A percentile compares a stretch with the other conserved stretches of the same genome.
phyloP scores from a whole-genome alignment of 2,797 vertebrate genomes.

The Cossypha heuglini region DNA sequence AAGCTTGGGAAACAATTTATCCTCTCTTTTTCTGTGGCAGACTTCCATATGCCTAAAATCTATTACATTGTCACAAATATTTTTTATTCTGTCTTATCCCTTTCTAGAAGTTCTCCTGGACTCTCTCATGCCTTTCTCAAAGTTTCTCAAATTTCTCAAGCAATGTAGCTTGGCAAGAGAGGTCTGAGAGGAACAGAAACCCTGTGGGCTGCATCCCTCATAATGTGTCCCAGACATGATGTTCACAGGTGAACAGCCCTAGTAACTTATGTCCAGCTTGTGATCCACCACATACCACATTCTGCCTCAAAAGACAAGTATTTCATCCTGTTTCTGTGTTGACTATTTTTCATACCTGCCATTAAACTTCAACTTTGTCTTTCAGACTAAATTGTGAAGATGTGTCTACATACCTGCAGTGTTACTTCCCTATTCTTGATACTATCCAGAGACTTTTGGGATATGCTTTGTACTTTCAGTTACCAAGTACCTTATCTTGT shows the following conservation, averaged over 20 bases:
- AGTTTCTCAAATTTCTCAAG: background rate
- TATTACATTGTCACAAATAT: background rate
- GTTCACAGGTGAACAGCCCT: background rate
- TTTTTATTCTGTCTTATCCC: background rate
- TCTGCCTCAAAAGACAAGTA: background rate
- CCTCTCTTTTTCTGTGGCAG: background rate
- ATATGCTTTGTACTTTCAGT: background rate
- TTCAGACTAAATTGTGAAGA: background rate
- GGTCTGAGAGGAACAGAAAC: background rate
- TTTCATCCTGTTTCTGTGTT: background rate
- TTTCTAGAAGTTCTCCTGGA: background rate
- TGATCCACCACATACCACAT: background rate
- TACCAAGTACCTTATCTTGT: background rate
- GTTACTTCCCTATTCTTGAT: background rate
- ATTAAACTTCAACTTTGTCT: background rate
- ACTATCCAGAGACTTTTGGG: background rate
- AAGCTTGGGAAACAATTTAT: background rate
- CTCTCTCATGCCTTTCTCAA: background rate
- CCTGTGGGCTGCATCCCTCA: background rate
- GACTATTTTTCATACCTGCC: background rate
- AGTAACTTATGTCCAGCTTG: background rate
- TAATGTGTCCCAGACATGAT: background rate
- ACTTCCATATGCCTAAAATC: background rate
- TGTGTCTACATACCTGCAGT: background rate
- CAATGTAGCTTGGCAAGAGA: background rate